Conservation (phyloP, 2,113 vertebrate genomes). For the Psammodynastes pulverulentus region DNA sequence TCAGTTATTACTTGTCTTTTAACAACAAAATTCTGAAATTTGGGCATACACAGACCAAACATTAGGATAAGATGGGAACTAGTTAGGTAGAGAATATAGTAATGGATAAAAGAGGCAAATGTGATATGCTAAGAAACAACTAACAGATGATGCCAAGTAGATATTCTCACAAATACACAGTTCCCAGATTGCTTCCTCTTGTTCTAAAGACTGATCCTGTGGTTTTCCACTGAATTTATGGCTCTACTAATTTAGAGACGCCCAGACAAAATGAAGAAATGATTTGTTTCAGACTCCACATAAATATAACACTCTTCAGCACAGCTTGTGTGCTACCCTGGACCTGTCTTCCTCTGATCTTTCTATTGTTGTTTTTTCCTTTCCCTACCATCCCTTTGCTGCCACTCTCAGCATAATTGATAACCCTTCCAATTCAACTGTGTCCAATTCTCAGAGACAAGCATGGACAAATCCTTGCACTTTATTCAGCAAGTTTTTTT, state of each 20-base stretch:
- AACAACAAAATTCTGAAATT: background rate
- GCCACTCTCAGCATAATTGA: background rate
- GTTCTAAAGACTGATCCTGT: background rate
- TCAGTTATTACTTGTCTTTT: background rate
- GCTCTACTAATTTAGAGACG: background rate
- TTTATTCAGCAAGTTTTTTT: too few relatives aligned
- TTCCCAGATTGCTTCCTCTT: background rate
- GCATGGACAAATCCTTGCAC: too few relatives aligned
- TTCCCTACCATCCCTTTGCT: background rate
- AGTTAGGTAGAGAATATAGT: background rate
- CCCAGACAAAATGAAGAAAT: background rate
- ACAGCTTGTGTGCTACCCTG: background rate
- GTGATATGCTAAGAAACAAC: background rate
- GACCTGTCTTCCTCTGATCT: background rate
- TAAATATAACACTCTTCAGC: background rate
- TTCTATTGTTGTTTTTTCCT: background rate
- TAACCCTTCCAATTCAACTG: background rate
- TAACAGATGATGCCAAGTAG: background rate
- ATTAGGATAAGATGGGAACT: background rate
- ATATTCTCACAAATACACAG: background rate
- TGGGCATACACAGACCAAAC: background rate
- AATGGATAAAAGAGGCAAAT: background rate
- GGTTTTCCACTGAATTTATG: background rate
- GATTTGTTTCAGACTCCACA: background rate
- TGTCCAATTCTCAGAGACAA: too few relatives aligned